These are phyloP conservation scores for Illadopsis cleaveri DNA, from an alignment of 2,113 vertebrate genomes.

Conservation along the genomic window DNA sequence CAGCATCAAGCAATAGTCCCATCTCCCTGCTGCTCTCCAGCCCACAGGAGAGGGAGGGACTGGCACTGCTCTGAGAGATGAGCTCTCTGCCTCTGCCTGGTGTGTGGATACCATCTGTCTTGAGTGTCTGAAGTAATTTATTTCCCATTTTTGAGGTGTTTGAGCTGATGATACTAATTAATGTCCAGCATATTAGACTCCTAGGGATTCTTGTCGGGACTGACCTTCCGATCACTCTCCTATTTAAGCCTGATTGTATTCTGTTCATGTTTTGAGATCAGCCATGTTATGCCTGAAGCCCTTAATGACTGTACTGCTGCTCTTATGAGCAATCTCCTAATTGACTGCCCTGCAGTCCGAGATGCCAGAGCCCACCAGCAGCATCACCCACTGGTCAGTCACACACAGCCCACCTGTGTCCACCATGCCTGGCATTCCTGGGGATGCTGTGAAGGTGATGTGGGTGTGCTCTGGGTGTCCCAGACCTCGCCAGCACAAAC, in stretches of 20 bases:
- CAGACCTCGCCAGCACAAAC: not conserved
- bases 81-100: not conserved
- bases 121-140: slow-evolving; percentile 34
- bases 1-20: not conserved
- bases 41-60: not conserved
- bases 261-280: not conserved
- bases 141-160: slow-evolving; percentile 38
- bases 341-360: not conserved
- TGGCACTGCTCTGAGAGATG: not conserved
- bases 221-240: not conserved
- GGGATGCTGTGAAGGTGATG: not conserved
- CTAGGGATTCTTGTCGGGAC: not conserved
- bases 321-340: not conserved
- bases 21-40: not conserved
- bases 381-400: not conserved
- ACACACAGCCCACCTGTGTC: accelerated
- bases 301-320: not conserved
- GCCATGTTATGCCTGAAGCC: not conserved
- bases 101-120: not conserved
- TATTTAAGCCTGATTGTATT: slow-evolving; percentile 20
- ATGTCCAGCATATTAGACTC: not conserved
- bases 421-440: not conserved
- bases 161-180: slow-evolving; percentile 42
- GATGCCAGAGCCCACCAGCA: not conserved
- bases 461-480: not conserved